Base-by-base conservation (phyloP, 2,113 vertebrate genomes). In the Centrocercus urophasianus region DNA sequence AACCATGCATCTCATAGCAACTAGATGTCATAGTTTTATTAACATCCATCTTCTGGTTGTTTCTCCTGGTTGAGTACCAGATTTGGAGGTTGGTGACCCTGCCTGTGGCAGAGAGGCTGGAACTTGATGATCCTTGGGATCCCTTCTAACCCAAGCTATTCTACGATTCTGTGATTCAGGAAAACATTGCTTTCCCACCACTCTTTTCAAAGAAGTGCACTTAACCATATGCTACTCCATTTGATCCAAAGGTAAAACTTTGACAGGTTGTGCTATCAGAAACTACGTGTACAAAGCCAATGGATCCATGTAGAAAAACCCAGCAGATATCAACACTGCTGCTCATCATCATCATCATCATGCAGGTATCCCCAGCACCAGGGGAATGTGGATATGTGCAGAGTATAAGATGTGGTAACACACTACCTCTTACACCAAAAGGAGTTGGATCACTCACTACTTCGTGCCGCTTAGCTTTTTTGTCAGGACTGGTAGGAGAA, bases 381-480 rank as follows among this genome's bases (percentile, higher is more conserved):
- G 54, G 27, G 28, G 56, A 10, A 34, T 61, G 38, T 19, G 47
- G 52, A 14, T 79, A 66, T 84, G 52, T 79, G 84, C 50, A 77
- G 80, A 96, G 42, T 61, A 77, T 59, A 43, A 94, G 88, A 96
- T 59, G 63, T 43, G 38, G 54, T 78, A 85, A 82, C 96, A 97
- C 97, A 91, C 96, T 98, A 99, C 99, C 99, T 99, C 98, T 99
- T 95, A 99, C 97, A 97, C 99, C 99, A 93, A 99, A 98, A 34
- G 99, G 99, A 81, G 99, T 99, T 82, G 99, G 99, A 83, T 99
- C 99, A 66, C 99, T 99, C 99, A 98, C 99, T 97, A 99, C 98
- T 98, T 98, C 98, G 11, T 99, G 99, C 8, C 99, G 98, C 97
- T 99, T 99, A 83, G 99, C 97, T 98, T 99, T 99, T 98, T 98